Conservation (phyloP, 1,140 invertebrate species). For the Melanaphis sacchari region DNA sequence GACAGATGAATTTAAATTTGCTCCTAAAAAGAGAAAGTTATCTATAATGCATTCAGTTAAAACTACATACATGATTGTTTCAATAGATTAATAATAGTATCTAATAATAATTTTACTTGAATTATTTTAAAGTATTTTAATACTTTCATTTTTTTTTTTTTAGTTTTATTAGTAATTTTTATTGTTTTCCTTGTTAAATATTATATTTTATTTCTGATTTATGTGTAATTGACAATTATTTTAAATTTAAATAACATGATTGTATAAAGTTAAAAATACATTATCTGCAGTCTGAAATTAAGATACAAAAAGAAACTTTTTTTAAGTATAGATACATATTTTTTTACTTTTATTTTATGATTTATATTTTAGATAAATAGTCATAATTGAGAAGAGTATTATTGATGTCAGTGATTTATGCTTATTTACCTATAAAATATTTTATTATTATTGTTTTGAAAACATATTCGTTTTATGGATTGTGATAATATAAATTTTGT, state of each 20-base stretch:
- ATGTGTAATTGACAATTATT: background rate
- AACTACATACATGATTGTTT: slow-evolving; percentile 24
- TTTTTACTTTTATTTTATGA: background rate
- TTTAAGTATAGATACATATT: too few species aligned
- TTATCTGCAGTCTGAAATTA: too few species aligned
- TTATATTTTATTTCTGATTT: background rate
- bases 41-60: slow-evolving; percentile 10
- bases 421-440: background rate
- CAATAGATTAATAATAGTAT: background rate
- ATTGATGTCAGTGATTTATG: background rate
- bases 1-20: too few species aligned
- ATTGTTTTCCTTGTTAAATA: background rate
- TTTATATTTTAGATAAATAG: background rate
- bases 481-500: background rate
- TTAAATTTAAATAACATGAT: background rate
- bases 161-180: background rate
- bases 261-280: background rate
- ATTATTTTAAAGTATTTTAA: background rate
- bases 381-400: background rate
- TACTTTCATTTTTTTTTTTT: background rate
- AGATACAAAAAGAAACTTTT: too few species aligned
- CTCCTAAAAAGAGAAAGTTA: background rate
- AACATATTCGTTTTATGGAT: background rate
- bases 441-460: background rate
- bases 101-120: background rate